Percentiles rank a stretch among this genome's conserved stretches.
Evolutionary conservation across 2,888 invertebrate species (phyloP).

Genomic region (Caenorhabditis afra): DNA sequence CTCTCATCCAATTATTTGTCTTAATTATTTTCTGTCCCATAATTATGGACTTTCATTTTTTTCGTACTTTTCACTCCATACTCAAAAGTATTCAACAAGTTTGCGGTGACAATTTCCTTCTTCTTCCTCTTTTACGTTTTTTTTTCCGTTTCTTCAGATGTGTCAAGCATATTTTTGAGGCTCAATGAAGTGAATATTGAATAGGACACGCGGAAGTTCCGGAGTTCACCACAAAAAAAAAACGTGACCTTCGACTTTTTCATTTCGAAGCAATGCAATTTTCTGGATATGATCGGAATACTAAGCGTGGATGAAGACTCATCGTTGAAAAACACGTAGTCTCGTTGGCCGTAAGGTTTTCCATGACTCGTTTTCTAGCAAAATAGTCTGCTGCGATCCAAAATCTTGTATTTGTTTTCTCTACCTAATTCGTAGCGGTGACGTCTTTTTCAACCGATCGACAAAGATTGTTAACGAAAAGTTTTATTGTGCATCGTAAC

Average conservation of each 20-base stretch:
- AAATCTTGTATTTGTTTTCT: too few species aligned
- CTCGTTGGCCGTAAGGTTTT: not conserved
- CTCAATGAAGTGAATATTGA: constrained; percentile 45
- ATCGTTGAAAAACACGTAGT: not conserved
- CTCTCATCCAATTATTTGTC: constrained; percentile 15
- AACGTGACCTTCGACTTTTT: constrained; percentile 23
- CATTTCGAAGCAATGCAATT: constrained; percentile 20
- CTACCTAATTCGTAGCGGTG: too few species aligned
- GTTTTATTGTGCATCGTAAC: constrained; percentile 45
- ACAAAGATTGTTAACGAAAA: constrained; percentile 27
- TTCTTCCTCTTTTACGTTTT: not conserved
- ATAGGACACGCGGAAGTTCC: constrained; percentile 12
- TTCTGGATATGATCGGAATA: constrained; percentile 27
- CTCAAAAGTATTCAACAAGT: constrained; percentile 25
- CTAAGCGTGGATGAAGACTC: constrained; percentile 3
- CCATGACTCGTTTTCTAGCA: not conserved
- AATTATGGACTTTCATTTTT: constrained; percentile 1
- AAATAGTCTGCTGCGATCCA: not conserved
- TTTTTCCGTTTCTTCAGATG: constrained; percentile 31
- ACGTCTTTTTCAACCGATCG: too few species aligned
- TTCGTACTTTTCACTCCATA: not conserved
- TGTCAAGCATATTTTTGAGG: constrained; percentile 50
- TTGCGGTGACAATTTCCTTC: constrained; percentile 39
- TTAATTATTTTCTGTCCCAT: constrained; percentile 20
- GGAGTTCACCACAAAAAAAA: not conserved